phyloP scores from a whole-genome alignment of 2,113 vertebrate genomes.

The Lucifuga dentata region DNA sequence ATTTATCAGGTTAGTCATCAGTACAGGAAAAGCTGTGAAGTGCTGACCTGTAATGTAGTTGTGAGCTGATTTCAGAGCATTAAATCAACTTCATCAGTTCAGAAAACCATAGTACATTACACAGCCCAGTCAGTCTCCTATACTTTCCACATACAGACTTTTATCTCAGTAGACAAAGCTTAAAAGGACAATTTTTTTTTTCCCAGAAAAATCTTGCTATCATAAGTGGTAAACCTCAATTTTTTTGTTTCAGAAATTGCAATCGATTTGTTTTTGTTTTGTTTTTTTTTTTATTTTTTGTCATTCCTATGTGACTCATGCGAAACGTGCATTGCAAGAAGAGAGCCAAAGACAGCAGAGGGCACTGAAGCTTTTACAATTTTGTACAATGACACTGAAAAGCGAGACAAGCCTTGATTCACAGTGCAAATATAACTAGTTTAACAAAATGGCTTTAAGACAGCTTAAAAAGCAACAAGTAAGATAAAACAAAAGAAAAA shows the following conservation, averaged over 20 bases:
- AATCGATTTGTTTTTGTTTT: constrained; percentile 5
- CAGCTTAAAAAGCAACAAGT: neutral
- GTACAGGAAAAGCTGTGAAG: constrained; percentile 21
- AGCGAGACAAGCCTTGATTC: constrained; percentile 30
- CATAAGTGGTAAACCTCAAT: neutral
- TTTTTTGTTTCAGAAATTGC: constrained; percentile 29
- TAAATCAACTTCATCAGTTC: constrained; percentile 16
- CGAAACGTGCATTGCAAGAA: constrained; percentile 66
- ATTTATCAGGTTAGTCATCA: constrained; percentile 36
- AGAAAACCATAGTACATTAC: constrained; percentile 11
- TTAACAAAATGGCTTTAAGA: constrained; percentile 34
- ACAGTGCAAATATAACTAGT: constrained; percentile 43
- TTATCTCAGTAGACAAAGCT: no score
- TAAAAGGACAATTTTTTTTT: neutral
- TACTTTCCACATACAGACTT: neutral
- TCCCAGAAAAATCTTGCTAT: neutral
- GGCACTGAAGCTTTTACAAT: constrained; percentile 30
- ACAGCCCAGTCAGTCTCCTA: neutral
- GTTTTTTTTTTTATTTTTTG: no score
- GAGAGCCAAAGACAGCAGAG: constrained; percentile 20
- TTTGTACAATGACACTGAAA: constrained; percentile 38
- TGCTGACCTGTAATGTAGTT: constrained; percentile 11
- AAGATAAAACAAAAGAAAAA: neutral
- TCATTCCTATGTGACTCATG: constrained; percentile 69
- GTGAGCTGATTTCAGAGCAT: constrained; percentile 13